Evolutionary conservation across 53 echinoderm and acorn worm genomes (phyloP).

Genomic region (Luidia sarsii): DNA sequence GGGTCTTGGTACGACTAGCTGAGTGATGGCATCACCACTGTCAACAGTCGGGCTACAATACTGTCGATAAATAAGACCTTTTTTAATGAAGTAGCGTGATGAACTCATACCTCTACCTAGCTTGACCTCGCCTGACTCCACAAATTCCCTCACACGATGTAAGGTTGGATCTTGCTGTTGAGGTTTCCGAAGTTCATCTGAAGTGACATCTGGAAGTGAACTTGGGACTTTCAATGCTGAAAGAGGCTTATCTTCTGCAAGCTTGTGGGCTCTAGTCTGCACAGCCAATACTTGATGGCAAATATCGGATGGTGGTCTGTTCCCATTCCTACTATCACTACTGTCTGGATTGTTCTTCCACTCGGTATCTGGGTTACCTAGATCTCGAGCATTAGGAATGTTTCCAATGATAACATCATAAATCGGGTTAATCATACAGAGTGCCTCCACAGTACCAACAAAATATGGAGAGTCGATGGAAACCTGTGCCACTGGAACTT

Average conservation of each 20-base stretch:
- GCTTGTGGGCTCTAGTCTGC: conserved; percentile 47
- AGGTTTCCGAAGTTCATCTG: not conserved
- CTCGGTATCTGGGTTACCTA: not conserved
- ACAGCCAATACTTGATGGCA: conserved; percentile 4
- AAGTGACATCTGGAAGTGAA: not conserved
- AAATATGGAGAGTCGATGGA: conserved; percentile 56
- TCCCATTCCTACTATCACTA: not conserved
- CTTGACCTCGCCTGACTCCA: not conserved
- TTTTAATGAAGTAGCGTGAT: not conserved
- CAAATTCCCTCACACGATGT: not conserved
- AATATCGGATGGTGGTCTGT: not conserved
- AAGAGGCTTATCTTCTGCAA: not conserved
- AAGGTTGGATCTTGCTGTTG: not conserved
- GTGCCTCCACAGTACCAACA: conserved; percentile 45
- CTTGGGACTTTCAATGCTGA: conserved; percentile 3
- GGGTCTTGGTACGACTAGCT: conserved; percentile 10
- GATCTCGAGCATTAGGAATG: conserved; percentile 17
- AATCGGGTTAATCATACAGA: conserved; percentile 57
- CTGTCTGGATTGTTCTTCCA: not conserved
- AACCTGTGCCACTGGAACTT: conserved; percentile 41
- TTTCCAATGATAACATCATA: conserved; percentile 54
- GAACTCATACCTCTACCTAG: not conserved
- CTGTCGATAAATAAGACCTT: not conserved
- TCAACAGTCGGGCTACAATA: not conserved
- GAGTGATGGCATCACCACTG: not conserved